These are phyloP conservation scores for Anthophora plumipes DNA, from an alignment of 2,888 invertebrate genomes.

Conservation along the genomic window DNA sequence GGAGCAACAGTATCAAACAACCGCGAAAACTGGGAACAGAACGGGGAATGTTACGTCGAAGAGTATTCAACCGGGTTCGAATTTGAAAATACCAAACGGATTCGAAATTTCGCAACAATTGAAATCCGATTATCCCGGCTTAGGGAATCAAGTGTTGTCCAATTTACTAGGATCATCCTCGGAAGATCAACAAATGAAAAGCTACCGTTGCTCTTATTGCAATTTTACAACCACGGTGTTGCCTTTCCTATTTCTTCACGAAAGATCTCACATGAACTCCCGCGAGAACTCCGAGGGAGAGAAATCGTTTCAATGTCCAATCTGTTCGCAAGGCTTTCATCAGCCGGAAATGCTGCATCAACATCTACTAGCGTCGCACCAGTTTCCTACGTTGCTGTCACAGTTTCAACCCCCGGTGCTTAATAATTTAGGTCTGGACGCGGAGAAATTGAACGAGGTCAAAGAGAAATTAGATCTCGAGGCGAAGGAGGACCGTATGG, in stretches of 20 bases:
- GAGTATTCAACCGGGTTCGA: slow-evolving; percentile 82
- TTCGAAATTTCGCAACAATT: slow-evolving; percentile 77
- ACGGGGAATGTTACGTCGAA: slow-evolving; percentile 69
- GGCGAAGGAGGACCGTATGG: slow-evolving; percentile 81
- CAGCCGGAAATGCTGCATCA: slow-evolving; percentile 87
- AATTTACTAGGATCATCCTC: slow-evolving; percentile 85
- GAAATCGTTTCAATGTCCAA: slow-evolving; percentile 86
- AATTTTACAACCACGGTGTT: slow-evolving; percentile 95
- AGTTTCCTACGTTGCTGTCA: slow-evolving; percentile 81
- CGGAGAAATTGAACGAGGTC: slow-evolving; percentile 73
- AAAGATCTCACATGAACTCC: slow-evolving; percentile 90
- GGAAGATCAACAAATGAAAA: slow-evolving; percentile 88
- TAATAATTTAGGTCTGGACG: slow-evolving; percentile 63
- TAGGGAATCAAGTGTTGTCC: slow-evolving; percentile 86
- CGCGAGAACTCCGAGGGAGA: slow-evolving; percentile 81
- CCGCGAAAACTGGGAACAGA: slow-evolving; percentile 83
- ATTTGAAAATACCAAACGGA: slow-evolving; percentile 87
- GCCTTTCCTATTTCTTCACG: slow-evolving; percentile 96
- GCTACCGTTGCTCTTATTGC: slow-evolving; percentile 95
- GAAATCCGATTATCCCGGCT: slow-evolving; percentile 74
- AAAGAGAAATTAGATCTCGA: slow-evolving; percentile 77
- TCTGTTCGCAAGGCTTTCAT: slow-evolving; percentile 87
- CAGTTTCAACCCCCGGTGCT: slow-evolving; percentile 77
- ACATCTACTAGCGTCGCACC: slow-evolving; percentile 88
- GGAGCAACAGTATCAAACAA: slow-evolving; percentile 85